Base-by-base conservation (phyloP, 2,797 vertebrate species). In the Sphenodon punctatus region DNA sequence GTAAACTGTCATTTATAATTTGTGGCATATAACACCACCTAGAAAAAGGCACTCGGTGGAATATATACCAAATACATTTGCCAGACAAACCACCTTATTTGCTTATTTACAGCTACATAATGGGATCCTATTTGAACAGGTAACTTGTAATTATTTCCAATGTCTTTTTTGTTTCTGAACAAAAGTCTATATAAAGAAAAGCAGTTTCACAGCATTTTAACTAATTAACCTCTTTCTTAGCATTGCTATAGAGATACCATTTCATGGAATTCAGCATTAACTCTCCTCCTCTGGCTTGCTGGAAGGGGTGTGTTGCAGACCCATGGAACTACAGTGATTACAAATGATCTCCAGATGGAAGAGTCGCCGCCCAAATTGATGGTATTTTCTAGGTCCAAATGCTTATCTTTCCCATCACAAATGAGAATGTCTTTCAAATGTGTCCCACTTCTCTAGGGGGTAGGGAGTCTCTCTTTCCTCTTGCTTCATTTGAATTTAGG, bases 341-440 rank as follows among this genome's bases (percentile, higher is more conserved):
- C 84, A 92, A 90, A 92, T 0, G 4, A 64, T 61, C 43, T 92
- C 90, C 90, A 93, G 86, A 80, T 89, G 89, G 77, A 85, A 63
- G 56, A 39, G 13, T 67, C 80, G 22, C 59, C 87, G 70, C 34
- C 63, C 43, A 68, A 45, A 69, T 9, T 20, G 48, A 63, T 8
- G 14, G 60, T 39, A 20, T 78, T 70, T 59, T 78, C 66, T 77
- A 73, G 43, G 75, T 73, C 4, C 30, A 66, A 82, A 85, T 22
- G 45, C 55, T 84, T 82, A 65, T 80, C 77, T 81, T 87, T 41
- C 22, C 23, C 65, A 38, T 38, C 39, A 45, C 34, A 75, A 90
- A 66, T 2, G 8, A 81, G 55, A 63, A 71, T 65, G 2, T 39
- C 10, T 86, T 89, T 64, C 55, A 84, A 76, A 55, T 20, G 4